phyloP scores from a whole-genome alignment of 2,797 vertebrate genomes.

The Myotis pilosus region DNA sequence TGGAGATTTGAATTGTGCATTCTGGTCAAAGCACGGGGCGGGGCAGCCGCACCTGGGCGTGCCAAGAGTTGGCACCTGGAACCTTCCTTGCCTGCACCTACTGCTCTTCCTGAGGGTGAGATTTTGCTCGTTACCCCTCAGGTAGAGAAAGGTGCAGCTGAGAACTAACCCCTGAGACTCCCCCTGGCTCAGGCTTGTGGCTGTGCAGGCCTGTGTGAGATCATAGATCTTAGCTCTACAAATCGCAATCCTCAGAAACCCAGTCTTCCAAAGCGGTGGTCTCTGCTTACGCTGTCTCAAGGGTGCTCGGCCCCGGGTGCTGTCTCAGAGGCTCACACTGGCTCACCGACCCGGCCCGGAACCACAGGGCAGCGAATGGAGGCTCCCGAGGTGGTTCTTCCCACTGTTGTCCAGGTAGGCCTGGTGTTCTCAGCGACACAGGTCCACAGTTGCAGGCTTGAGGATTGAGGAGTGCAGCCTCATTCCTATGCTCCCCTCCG shows the following conservation, averaged over 20 bases:
- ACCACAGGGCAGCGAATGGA: background rate
- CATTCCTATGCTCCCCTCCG: background rate
- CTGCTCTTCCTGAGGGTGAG: background rate
- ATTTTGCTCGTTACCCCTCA: background rate
- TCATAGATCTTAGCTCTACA: background rate
- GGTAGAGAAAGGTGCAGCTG: background rate
- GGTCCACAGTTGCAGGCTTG: background rate
- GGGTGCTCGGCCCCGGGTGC: no score
- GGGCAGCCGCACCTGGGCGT: background rate
- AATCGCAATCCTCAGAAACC: background rate
- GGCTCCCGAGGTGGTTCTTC: background rate
- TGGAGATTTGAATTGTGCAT: background rate
- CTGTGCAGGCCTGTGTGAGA: background rate
- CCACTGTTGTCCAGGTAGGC: no score
- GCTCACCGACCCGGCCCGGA: background rate
- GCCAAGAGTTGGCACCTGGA: background rate
- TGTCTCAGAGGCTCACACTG: background rate
- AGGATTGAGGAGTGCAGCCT: background rate
- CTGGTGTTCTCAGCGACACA: background rate
- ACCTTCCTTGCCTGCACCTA: background rate
- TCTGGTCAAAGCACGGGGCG: background rate
- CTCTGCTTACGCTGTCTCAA: background rate
- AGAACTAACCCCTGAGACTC: background rate
- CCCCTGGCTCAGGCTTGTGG: background rate
- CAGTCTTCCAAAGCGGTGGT: background rate